Evolutionary conservation across 2,113 vertebrate species (phyloP).

Genomic region (Pungitius pungitius): DNA sequence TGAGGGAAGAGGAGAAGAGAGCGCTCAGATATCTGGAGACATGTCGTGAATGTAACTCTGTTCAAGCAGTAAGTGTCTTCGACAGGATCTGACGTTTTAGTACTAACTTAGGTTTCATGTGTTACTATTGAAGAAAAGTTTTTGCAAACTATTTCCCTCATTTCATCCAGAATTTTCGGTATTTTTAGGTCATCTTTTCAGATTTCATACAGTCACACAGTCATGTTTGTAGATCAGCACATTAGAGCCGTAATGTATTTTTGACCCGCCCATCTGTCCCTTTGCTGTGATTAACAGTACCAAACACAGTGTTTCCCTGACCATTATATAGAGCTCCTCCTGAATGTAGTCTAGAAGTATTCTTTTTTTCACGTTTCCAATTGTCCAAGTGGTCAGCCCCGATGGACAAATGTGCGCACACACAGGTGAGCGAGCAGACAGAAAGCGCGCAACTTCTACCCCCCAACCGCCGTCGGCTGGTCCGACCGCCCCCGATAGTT

Average conservation of each 20-base stretch:
- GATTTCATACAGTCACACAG: neutral
- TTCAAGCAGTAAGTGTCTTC: constrained; percentile 91
- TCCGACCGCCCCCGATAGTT: too few relatives aligned
- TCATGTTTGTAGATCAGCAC: neutral
- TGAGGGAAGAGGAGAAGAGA: constrained; percentile 97
- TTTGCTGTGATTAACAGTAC: neutral
- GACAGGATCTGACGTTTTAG: neutral
- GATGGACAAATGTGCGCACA: too few relatives aligned
- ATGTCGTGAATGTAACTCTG: constrained; percentile 96
- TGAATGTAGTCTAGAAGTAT: too few relatives aligned
- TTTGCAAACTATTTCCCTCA: neutral
- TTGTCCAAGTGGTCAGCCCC: too few relatives aligned
- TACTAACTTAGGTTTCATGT: neutral
- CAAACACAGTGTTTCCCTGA: too few relatives aligned
- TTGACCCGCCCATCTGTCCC: neutral
- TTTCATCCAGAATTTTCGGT: neutral
- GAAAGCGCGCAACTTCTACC: too few relatives aligned
- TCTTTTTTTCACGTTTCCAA: too few relatives aligned
- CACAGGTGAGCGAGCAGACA: too few relatives aligned
- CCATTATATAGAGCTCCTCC: too few relatives aligned
- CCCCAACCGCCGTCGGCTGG: too few relatives aligned
- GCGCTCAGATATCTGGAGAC: constrained; percentile 96
- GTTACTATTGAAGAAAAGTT: neutral
- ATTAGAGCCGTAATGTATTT: neutral
- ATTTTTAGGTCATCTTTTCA: neutral